Evolutionary conservation across 2,113 vertebrate genomes (phyloP).

Genomic region (Anarhynchus alexandrinus): DNA sequence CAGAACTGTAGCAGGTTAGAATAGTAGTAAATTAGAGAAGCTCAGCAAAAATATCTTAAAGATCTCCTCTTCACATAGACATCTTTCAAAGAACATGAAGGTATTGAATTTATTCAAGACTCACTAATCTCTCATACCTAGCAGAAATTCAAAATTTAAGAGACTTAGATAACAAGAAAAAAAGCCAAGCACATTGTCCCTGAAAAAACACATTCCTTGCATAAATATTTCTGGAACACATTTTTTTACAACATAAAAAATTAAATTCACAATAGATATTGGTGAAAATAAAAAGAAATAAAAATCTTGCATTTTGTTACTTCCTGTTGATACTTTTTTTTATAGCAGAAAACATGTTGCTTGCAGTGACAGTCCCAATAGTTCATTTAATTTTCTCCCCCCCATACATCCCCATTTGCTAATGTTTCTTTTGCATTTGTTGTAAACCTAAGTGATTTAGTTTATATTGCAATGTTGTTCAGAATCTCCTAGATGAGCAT

Average conservation of each 20-base stretch:
- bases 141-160: background rate
- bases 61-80: background rate
- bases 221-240: background rate
- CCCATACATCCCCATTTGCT: background rate
- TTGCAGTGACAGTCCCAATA: background rate
- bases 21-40: background rate
- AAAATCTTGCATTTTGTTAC: background rate
- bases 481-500: slow-evolving; percentile 21
- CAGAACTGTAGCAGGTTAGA: background rate
- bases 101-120: background rate
- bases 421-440: background rate
- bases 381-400: fast-evolving
- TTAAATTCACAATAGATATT: background rate
- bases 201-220: background rate
- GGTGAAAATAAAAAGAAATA: background rate
- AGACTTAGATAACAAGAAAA: background rate
- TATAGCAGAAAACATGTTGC: background rate
- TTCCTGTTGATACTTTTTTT: background rate
- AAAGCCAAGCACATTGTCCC: background rate
- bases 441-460: background rate
- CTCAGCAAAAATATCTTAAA: background rate
- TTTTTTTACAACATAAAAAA: background rate
- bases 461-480: slow-evolving; percentile 8
- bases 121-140: background rate
- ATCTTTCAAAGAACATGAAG: background rate